Conservation (phyloP, 2,888 invertebrate genomes). For the Drosophila birchii region DNA sequence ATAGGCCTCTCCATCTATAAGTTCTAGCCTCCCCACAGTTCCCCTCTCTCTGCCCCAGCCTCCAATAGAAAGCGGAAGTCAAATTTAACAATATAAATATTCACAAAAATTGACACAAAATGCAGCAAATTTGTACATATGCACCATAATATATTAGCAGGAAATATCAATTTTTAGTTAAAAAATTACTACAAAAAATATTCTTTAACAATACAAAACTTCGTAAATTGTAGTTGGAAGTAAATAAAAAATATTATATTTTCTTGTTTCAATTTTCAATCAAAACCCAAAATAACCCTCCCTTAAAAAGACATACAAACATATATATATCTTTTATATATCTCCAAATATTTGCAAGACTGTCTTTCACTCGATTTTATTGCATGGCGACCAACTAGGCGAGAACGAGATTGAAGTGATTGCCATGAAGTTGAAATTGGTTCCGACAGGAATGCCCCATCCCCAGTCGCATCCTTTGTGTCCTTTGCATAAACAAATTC, state of each 20-base stretch:
- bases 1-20: constrained; percentile 43
- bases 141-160: no score
- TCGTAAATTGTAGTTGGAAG: background rate
- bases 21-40: background rate
- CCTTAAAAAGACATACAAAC: constrained; percentile 27
- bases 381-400: constrained; percentile 44
- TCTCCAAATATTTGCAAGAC: constrained; percentile 22
- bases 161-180: no score
- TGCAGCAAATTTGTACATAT: background rate
- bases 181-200: background rate
- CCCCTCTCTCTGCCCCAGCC: constrained; percentile 6
- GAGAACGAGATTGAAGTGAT: constrained; percentile 42
- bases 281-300: background rate
- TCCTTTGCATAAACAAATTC: constrained; percentile 48
- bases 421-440: constrained; percentile 46
- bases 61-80: constrained; percentile 67
- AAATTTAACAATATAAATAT: constrained; percentile 4
- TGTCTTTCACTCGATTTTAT: constrained; percentile 61
- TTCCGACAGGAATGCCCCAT: constrained; percentile 1
- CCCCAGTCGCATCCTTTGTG: constrained; percentile 5
- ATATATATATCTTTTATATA: constrained; percentile 1
- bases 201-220: background rate
- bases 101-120: background rate
- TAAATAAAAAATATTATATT: background rate
- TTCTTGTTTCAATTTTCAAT: background rate